A percentile compares a stretch with the other conserved stretches of the same genome.
Evolutionary conservation across 2,113 vertebrate species (phyloP).

Genomic region (Aegotheles bennettii): DNA sequence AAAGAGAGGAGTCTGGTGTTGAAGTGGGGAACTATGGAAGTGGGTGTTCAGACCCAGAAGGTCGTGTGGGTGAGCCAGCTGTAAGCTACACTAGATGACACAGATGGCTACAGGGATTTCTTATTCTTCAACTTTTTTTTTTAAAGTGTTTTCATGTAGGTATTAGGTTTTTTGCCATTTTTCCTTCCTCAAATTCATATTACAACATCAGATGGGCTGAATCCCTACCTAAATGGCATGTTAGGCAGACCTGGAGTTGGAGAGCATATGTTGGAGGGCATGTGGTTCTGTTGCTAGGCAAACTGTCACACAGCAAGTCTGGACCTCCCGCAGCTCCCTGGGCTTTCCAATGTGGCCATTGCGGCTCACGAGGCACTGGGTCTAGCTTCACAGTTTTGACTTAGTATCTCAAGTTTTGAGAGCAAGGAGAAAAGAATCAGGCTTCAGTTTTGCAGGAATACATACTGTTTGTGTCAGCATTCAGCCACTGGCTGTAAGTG

Average conservation of each 20-base stretch:
- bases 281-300: background rate
- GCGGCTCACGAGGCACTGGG: background rate
- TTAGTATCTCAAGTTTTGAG: accelerated
- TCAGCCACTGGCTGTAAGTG: background rate
- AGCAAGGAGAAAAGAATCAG: background rate
- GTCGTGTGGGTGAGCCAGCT: accelerated
- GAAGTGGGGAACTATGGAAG: background rate
- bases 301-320: background rate
- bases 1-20: background rate
- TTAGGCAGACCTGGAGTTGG: background rate
- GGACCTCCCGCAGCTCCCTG: background rate
- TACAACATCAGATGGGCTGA: background rate
- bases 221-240: background rate
- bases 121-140: background rate
- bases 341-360: background rate
- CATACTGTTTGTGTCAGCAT: accelerated
- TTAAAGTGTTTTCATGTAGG: too few species aligned
- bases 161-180: background rate
- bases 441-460: background rate
- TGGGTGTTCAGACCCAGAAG: background rate
- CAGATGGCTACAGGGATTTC: background rate
- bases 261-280: background rate
- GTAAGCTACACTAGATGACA: background rate
- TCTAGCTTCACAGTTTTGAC: background rate
- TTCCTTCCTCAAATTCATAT: background rate